Conservation (phyloP, 2,888 invertebrate species). For the Tipula lateralis region DNA sequence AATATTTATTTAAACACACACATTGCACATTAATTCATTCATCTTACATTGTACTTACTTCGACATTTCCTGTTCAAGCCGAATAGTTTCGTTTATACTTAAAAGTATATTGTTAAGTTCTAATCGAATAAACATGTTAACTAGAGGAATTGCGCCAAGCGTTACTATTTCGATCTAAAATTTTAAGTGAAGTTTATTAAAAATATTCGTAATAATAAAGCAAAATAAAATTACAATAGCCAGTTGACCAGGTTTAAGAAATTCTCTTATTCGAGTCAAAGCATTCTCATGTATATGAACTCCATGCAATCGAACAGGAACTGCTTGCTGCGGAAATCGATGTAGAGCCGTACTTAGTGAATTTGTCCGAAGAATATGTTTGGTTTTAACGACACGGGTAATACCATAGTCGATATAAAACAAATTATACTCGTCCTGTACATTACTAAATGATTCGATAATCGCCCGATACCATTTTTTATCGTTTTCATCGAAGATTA, state of each 20-base stretch:
- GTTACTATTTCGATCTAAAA: constrained; percentile 12
- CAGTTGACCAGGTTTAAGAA: constrained; percentile 49
- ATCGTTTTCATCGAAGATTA: constrained; percentile 30
- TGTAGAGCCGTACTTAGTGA: constrained; percentile 54
- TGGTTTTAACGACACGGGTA: constrained; percentile 47
- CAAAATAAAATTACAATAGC: background rate
- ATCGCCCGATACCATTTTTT: constrained; percentile 33
- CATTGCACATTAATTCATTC: too few relatives aligned
- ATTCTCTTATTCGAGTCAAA: constrained; percentile 56
- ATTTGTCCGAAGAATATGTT: constrained; percentile 51
- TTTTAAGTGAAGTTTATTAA: background rate
- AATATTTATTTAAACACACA: background rate
- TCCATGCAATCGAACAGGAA: constrained; percentile 55
- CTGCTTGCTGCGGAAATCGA: constrained; percentile 56
- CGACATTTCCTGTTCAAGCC: constrained; percentile 56
- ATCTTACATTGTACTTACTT: constrained; percentile 39
- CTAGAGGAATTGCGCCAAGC: constrained; percentile 44
- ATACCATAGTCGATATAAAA: constrained; percentile 56
- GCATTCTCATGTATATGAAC: constrained; percentile 53
- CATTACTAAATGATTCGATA: constrained; percentile 30
- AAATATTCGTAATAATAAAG: background rate
- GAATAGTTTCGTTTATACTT: constrained; percentile 66
- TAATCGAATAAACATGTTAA: constrained; percentile 66
- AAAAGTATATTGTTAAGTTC: constrained; percentile 59
- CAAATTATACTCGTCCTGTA: constrained; percentile 49